Evolutionary conservation across 2,797 vertebrate genomes (phyloP), one percentile per base, ranked within the genome.

Genomic region (Buceros bicornis): DNA sequence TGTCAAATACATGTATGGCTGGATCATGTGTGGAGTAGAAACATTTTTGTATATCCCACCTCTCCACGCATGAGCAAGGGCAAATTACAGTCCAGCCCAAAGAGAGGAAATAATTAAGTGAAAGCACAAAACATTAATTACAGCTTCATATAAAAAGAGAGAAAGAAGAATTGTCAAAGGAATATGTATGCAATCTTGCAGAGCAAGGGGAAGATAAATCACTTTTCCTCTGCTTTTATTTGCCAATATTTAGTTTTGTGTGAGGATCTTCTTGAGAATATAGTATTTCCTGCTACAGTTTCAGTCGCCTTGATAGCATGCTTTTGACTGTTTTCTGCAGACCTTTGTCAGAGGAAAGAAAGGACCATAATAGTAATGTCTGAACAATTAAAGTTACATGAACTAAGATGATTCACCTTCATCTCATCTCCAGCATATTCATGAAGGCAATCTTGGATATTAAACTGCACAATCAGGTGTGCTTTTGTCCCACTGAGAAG

Each of bases 391-490:
- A 74, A 81, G 19, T 83, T 83, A 40, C 10, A 12, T 35, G 28
- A 62, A 53, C n/a, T 54, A 51, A 54, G 42, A 33, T 88, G 66
- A 70, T 58, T 90, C 11, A 3, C 4, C 67, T 89, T 92, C 60
- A 81, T 92, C 74, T 79, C 13, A 24, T 92, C 90, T 70, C 50
- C 22, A 40, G 11, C 45, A 48, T 88, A 71, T 96, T 96, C 47
- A 54, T 57, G 58, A 94, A 81, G 37, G 70, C 50, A 78, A 16
- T 72, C 35, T 74, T 93, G 61, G 57, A 81, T 94, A 40, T 67
- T 82, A 40, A 90, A 69, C 26, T 80, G 92, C 62, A 81, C 50
- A 83, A 11, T 74, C 77, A 26, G 15, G 33, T 81, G 50, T 78
- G 11, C 50, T 60, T 61, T 66, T 72, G 24, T 78, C 21, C 65